Percentiles rank a stretch among this genome's conserved stretches.
phyloP scores from a whole-genome alignment of 1,140 invertebrate species.

The Drosophila ohnishii region DNA sequence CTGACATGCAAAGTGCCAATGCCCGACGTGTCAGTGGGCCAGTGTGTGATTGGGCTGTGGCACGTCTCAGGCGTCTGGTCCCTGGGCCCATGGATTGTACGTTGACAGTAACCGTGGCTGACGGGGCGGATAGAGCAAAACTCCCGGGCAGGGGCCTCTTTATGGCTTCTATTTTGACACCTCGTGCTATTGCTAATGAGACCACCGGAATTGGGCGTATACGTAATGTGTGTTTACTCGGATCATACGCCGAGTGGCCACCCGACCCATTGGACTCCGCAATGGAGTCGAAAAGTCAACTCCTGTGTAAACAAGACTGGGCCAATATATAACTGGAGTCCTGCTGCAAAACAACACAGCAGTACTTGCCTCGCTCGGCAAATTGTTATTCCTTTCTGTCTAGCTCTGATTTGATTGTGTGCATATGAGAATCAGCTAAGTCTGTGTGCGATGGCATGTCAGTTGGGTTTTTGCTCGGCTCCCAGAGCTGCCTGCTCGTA shows the following conservation, averaged over 20 bases:
- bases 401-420: constrained; percentile 51
- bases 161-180: constrained; percentile 31
- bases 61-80: constrained; percentile 11
- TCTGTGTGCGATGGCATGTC: constrained; percentile 4
- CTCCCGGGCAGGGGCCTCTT: constrained; percentile 17
- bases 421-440: background rate
- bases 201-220: constrained; percentile 19
- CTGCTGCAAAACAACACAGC: constrained; percentile 21
- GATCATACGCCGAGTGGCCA: constrained; percentile 14
- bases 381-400: constrained; percentile 30
- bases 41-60: constrained; percentile 2
- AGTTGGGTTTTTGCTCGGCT: constrained; percentile 36
- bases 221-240: constrained; percentile 38
- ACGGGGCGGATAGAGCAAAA: constrained; percentile 10
- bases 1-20: constrained; percentile 53
- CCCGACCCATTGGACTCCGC: background rate
- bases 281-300: constrained; percentile 48
- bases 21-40: constrained; percentile 16
- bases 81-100: constrained; percentile 26
- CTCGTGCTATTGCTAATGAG: constrained; percentile 63
- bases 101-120: constrained; percentile 47
- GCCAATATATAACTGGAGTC: constrained; percentile 36
- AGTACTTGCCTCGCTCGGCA: constrained; percentile 34
- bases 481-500: constrained; percentile 33
- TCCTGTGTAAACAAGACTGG: constrained; percentile 25